phyloP scores from a whole-genome alignment of 2,888 invertebrate species.

The Onchidella celtica region DNA sequence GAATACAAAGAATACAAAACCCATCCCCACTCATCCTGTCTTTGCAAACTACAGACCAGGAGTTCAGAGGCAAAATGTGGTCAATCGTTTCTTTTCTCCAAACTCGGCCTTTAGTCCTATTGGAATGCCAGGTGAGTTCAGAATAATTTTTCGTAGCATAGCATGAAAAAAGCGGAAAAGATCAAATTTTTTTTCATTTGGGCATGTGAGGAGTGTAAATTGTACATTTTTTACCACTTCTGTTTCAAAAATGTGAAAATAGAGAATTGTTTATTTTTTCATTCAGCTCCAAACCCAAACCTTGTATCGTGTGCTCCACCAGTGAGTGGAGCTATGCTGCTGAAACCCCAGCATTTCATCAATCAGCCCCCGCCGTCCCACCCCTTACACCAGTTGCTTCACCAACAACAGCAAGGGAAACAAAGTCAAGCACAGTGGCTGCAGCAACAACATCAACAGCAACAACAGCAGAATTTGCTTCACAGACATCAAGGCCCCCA shows the following conservation, averaged over 20 bases:
- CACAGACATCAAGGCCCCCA: no score
- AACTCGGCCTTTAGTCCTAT: constrained; percentile 78
- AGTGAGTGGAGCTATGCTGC: constrained; percentile 9
- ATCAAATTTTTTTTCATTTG: no score
- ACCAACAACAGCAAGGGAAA: constrained; percentile 30
- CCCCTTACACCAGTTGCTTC: constrained; percentile 24
- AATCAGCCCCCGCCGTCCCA: constrained; percentile 42
- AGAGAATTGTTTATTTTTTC: not conserved
- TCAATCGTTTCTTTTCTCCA: constrained; percentile 68
- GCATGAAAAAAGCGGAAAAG: no score
- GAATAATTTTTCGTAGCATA: no score
- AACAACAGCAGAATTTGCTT: constrained; percentile 1
- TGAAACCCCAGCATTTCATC: constrained; percentile 39
- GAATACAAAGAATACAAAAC: constrained; percentile 24
- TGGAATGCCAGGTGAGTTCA: constrained; percentile 44
- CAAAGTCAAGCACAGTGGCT: no score
- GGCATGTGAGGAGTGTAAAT: no score
- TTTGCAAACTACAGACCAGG: constrained; percentile 21
- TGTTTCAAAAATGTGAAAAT: no score
- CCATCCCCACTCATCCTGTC: constrained; percentile 7
- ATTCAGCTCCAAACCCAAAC: not conserved
- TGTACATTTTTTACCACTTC: no score
- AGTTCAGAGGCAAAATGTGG: constrained; percentile 5
- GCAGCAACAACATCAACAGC: constrained; percentile 37
- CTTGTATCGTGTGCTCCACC: not conserved